These are phyloP conservation scores for Lepas anatifera DNA, from an alignment of 2,888 invertebrate species.

Conservation along the genomic window DNA sequence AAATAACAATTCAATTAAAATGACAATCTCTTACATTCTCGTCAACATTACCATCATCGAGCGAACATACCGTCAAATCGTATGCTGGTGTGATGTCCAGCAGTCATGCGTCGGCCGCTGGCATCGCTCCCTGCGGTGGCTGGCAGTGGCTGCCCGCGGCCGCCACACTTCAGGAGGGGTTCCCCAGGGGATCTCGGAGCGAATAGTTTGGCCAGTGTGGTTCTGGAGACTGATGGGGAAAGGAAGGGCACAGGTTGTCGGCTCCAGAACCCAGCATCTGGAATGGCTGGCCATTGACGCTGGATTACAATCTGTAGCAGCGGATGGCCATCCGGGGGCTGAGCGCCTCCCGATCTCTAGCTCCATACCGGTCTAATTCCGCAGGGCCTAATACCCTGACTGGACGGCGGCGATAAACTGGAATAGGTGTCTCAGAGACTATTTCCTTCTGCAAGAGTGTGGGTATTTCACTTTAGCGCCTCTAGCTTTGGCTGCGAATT, in stretches of 20 bases:
- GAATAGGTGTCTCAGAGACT: slow-evolving; percentile 7
- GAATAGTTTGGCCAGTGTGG: too few relatives aligned
- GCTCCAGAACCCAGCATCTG: not conserved
- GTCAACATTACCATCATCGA: not conserved
- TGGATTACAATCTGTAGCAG: not conserved
- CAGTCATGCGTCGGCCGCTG: too few relatives aligned
- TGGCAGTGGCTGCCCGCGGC: too few relatives aligned
- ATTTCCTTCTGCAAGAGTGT: not conserved
- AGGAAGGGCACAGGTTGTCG: too few relatives aligned
- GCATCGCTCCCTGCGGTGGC: too few relatives aligned
- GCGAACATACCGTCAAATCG: too few relatives aligned
- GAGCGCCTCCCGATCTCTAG: not conserved
- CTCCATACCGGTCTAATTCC: not conserved
- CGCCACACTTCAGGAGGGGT: too few relatives aligned
- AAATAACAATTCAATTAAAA: too few relatives aligned
- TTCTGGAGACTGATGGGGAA: too few relatives aligned
- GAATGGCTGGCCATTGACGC: not conserved
- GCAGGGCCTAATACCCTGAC: slow-evolving; percentile 2
- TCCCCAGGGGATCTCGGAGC: too few relatives aligned
- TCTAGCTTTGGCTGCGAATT: not conserved
- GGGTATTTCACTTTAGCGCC: not conserved
- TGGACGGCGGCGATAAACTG: not conserved
- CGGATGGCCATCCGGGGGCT: not conserved
- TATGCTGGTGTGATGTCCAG: too few relatives aligned
- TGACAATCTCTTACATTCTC: not conserved